Conservation (phyloP, 2,113 vertebrate species). For the Pitta sordida region DNA sequence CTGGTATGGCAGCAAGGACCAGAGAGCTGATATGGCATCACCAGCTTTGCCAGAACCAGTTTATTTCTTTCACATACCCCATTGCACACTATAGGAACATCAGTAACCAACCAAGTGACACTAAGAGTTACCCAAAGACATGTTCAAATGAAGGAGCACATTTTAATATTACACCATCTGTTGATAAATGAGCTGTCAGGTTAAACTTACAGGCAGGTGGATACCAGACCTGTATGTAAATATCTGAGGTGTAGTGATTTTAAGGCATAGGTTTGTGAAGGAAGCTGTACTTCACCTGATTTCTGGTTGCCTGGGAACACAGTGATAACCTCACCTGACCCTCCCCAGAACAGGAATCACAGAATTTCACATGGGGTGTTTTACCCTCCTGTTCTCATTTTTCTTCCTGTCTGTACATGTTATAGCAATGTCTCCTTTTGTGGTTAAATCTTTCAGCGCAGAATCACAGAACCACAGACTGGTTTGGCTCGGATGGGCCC, state of each 20-base stretch:
- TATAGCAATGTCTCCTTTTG: not conserved
- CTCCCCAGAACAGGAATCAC: not conserved
- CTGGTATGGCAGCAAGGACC: not conserved
- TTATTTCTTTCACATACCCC: not conserved
- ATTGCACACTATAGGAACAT: not conserved
- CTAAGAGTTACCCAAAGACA: not conserved
- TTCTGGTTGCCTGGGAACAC: not conserved
- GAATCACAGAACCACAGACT: not conserved
- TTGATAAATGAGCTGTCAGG: not conserved
- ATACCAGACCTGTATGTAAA: not conserved
- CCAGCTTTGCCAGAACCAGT: not conserved
- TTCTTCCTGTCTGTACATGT: not conserved
- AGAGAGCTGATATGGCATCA: accelerated
- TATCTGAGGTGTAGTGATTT: not conserved
- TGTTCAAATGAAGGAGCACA: not conserved
- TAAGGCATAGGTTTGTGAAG: not conserved
- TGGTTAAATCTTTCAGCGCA: not conserved
- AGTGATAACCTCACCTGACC: not conserved
- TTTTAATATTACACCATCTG: not conserved
- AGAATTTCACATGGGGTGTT: not conserved
- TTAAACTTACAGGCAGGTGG: not conserved
- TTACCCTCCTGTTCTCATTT: not conserved
- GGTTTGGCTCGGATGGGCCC: not conserved
- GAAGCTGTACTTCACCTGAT: not conserved
- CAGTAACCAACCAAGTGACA: not conserved